phyloP scores from a whole-genome alignment of 2,888 invertebrate genomes.

The Dione vanillae region DNA sequence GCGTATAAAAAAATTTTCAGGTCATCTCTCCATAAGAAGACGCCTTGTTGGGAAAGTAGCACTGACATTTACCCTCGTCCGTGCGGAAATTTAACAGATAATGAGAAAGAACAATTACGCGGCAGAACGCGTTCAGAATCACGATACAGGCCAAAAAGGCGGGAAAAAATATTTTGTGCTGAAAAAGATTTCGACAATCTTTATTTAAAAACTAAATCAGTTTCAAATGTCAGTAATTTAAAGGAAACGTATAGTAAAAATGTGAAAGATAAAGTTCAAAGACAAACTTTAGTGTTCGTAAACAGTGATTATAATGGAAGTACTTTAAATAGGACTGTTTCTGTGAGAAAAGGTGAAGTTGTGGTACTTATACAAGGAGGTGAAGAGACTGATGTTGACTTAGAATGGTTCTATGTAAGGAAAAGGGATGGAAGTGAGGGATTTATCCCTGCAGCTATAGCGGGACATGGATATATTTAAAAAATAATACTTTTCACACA shows the following conservation, averaged over 20 bases:
- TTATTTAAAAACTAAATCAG: conserved; percentile 85
- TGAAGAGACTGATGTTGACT: conserved; percentile 79
- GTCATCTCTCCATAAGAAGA: conserved; percentile 82
- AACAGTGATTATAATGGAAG: conserved; percentile 86
- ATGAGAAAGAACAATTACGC: conserved; percentile 87
- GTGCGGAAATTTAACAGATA: conserved; percentile 92
- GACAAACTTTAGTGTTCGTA: conserved; percentile 89
- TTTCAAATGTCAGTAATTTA: conserved; percentile 63
- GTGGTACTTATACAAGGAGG: conserved; percentile 86
- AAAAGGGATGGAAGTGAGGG: conserved; percentile 89
- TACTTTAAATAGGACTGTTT: conserved; percentile 84
- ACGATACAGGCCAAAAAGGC: conserved; percentile 78
- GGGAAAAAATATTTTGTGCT: conserved; percentile 80
- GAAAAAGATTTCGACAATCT: conserved; percentile 90
- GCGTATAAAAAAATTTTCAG: conserved; percentile 54
- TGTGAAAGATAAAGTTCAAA: conserved; percentile 62
- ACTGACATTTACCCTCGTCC: conserved; percentile 92
- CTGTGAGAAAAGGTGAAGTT: conserved; percentile 89
- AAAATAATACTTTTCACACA: conserved; percentile 2
- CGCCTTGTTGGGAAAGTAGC: conserved; percentile 92
- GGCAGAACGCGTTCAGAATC: conserved; percentile 88
- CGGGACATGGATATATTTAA: conserved; percentile 90
- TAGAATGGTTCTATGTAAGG: conserved; percentile 91
- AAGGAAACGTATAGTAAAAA: conserved; percentile 55
- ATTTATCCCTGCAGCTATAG: conserved; percentile 90